Percentiles rank a stretch among this genome's conserved stretches.
Conservation (phyloP, 2,113 vertebrate genomes). For the Regulus satrapa region DNA sequence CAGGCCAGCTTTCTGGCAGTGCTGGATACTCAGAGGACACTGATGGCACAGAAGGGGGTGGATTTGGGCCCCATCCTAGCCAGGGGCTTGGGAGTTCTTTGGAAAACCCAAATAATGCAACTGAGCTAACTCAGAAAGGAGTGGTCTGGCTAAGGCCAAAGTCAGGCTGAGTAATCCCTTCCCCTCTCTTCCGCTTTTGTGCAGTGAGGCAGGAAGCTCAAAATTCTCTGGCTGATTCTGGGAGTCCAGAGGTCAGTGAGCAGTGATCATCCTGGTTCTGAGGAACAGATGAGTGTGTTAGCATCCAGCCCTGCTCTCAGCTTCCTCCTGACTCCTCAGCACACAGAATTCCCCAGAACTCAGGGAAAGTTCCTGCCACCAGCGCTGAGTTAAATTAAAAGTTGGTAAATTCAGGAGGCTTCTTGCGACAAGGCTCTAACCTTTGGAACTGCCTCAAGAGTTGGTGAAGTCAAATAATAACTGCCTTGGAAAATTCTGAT, state of each 20-base stretch:
- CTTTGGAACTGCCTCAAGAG: constrained; percentile 46
- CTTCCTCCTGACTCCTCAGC: not conserved
- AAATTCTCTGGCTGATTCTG: not conserved
- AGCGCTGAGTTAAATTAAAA: not conserved
- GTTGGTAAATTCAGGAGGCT: not conserved
- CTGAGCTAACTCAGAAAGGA: not conserved
- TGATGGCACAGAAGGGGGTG: not conserved
- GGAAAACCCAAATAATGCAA: not conserved
- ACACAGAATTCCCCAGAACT: not conserved
- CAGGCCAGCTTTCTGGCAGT: not conserved
- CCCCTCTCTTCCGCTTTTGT: not conserved
- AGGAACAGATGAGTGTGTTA: not conserved
- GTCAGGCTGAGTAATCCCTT: not conserved
- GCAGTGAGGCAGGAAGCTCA: not conserved
- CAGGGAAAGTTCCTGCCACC: not conserved
- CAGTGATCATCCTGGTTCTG: not conserved
- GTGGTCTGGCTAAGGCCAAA: not conserved
- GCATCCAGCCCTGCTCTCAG: not conserved
- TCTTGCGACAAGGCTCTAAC: not conserved
- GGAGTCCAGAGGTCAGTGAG: not conserved
- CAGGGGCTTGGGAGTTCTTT: not conserved
- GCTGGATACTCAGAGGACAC: not conserved
- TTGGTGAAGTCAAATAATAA: not conserved
- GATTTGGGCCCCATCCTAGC: not conserved
- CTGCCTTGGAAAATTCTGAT: constrained; percentile 10